A percentile compares a stretch with the other conserved stretches of the same genome.
Conservation (phyloP, 2,888 invertebrate species). For the Drosophila gaucha region DNA sequence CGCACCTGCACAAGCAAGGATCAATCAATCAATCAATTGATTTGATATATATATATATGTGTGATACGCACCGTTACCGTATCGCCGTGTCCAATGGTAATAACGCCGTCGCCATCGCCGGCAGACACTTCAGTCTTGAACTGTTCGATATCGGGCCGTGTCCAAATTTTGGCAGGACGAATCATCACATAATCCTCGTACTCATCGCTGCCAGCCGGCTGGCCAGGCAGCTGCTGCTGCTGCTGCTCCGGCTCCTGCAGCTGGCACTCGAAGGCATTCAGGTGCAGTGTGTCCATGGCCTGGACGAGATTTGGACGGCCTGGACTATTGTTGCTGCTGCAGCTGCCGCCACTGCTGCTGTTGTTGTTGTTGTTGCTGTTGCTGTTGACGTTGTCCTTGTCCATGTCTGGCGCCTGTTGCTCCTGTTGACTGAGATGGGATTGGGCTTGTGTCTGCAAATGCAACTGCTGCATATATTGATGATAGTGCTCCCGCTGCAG, state of each 20-base stretch:
- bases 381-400: conserved; percentile 13
- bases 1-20: conserved; percentile 86
- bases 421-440: conserved; percentile 37
- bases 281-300: conserved; percentile 50
- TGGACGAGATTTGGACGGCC: conserved; percentile 33
- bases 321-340: conserved; percentile 25
- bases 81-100: conserved; percentile 98
- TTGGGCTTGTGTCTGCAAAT: conserved; percentile 82
- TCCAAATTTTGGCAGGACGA: conserved; percentile 97
- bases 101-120: conserved; percentile 92
- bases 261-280: conserved; percentile 70
- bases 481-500: conserved; percentile 99
- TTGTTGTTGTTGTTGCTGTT: conserved; percentile 15
- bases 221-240: conserved; percentile 40
- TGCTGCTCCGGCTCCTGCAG: conserved; percentile 20
- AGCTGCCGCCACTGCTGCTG: background rate
- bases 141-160: conserved; percentile 92
- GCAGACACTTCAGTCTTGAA: conserved; percentile 96
- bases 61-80: conserved; percentile 93
- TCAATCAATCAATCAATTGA: background rate
- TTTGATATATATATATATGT: no score
- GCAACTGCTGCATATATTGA: conserved; percentile 98
- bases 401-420: conserved; percentile 22
- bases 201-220: conserved; percentile 50
- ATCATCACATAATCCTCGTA: conserved; percentile 86